A percentile compares a stretch with the other conserved stretches of the same genome.
Evolutionary conservation across 2,113 vertebrate genomes (phyloP).

Genomic region (Irena cyanogastra): DNA sequence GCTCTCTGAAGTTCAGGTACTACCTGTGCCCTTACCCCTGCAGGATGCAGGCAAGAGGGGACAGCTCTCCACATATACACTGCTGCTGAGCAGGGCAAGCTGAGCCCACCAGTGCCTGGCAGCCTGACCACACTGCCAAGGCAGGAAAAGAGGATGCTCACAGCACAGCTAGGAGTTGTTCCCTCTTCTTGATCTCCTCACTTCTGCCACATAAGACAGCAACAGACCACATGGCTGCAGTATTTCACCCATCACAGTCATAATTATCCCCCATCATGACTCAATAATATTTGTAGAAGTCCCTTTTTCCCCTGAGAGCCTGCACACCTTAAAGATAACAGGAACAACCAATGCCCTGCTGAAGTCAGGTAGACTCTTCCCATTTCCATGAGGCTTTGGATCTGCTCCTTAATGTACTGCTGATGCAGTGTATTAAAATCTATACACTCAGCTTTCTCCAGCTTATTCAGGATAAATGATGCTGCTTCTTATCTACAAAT

Average conservation of each 20-base stretch:
- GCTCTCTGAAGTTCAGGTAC: too few species aligned
- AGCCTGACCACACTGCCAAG: neutral
- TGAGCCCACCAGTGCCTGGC: neutral
- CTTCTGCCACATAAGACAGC: neutral
- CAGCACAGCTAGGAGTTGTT: neutral
- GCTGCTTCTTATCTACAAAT: neutral
- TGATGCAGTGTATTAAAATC: neutral
- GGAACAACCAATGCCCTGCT: neutral
- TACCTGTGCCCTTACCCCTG: neutral
- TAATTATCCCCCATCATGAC: neutral
- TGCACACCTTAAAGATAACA: neutral
- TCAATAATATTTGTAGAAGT: neutral
- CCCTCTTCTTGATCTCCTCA: neutral
- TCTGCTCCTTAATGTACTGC: neutral
- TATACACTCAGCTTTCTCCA: neutral
- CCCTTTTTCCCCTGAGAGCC: neutral
- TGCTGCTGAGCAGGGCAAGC: neutral
- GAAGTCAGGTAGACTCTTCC: neutral
- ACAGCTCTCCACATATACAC: too few species aligned
- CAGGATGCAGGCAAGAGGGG: neutral
- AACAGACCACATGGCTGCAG: neutral
- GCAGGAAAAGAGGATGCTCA: neutral
- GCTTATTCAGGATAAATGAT: neutral
- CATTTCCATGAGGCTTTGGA: neutral
- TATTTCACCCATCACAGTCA: neutral